Base-by-base conservation (phyloP, 1,140 invertebrate genomes). In the Drosophila nigrodunni region DNA sequence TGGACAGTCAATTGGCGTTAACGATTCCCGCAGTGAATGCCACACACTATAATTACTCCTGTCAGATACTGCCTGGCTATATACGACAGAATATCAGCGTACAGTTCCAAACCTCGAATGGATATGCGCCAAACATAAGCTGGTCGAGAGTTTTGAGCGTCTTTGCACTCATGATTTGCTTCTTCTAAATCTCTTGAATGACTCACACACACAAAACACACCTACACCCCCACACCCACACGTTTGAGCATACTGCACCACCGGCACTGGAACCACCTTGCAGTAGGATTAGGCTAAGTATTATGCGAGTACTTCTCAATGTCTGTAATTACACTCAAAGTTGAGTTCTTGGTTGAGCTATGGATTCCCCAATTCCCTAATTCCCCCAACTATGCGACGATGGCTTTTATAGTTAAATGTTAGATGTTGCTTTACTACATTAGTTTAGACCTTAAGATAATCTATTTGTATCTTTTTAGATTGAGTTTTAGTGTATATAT, bases 351-450 rank as follows among this genome's bases (percentile, higher is more conserved):
- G 47, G 34, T 21, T 21, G 49, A 44, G 15, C 49, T 59, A 34
- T 15, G 44, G n/a, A 61, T 43, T 44, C 50, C 41, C 62, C 62
- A 49, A 59, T 70, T 70, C 39, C 15, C 43, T 11, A 39, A 37
- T 50, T 8, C 43, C 4, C 3, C 34, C 13, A 30, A 18, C 15
- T 2, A 37, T 39, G 34, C 44, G 15, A 37, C 47, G 50, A 66
- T 70, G 66, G 82, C 82, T 81, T 73, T 60, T 65, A 39, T n/a
- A 60, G 66, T 69, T 41, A 57, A 86, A 60, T 78, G 65, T 74
- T 85, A 88, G 85, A 59, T 88, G 77, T 88, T 88, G 83, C 83
- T 88, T 88, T 88, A 78, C 89, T 85, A 88, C 64, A 67, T 52
- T 87, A 89, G 46, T 70, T 59, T 80, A 88, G 66, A 1, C 25